Evolutionary conservation across 2,797 vertebrate genomes (phyloP).

Genomic region (Xiphophorus birchmanni): DNA sequence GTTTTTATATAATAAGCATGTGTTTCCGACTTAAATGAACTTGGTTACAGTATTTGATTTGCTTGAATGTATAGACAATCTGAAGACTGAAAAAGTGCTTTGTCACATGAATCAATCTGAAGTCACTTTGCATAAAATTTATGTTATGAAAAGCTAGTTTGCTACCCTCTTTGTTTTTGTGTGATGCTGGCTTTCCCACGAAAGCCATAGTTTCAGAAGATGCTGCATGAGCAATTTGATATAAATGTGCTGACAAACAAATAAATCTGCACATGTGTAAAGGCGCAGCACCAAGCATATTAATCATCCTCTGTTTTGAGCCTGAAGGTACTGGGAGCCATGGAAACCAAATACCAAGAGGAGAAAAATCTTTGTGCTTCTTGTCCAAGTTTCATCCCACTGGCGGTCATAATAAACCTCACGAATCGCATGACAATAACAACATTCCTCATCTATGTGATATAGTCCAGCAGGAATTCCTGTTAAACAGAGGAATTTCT

Average conservation of each 20-base stretch:
- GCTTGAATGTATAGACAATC: not conserved
- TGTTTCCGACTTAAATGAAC: not conserved
- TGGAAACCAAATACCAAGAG: slow-evolving; percentile 71
- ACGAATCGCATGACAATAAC: slow-evolving; percentile 77
- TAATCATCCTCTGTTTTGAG: slow-evolving; percentile 74
- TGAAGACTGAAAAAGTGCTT: not conserved
- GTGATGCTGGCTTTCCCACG: slow-evolving; percentile 15
- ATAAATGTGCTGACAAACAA: slow-evolving; percentile 56
- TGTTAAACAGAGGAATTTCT: slow-evolving; percentile 74
- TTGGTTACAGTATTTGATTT: not conserved
- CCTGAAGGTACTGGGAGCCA: slow-evolving; percentile 68
- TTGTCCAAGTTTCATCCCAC: slow-evolving; percentile 73
- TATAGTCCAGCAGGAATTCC: slow-evolving; percentile 76
- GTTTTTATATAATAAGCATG: slow-evolving; percentile 44
- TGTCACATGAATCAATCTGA: slow-evolving; percentile 9
- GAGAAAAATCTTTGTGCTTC: slow-evolving; percentile 68
- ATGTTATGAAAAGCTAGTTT: not conserved
- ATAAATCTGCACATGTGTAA: slow-evolving; percentile 48
- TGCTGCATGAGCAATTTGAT: slow-evolving; percentile 59
- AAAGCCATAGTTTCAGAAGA: slow-evolving; percentile 45
- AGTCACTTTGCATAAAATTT: not conserved
- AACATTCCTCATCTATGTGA: slow-evolving; percentile 77
- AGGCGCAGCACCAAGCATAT: slow-evolving; percentile 40
- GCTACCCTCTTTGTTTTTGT: not conserved
- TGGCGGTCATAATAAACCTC: slow-evolving; percentile 72